Conservation (phyloP, 2,888 invertebrate genomes). For the Oasisia sp. region DNA sequence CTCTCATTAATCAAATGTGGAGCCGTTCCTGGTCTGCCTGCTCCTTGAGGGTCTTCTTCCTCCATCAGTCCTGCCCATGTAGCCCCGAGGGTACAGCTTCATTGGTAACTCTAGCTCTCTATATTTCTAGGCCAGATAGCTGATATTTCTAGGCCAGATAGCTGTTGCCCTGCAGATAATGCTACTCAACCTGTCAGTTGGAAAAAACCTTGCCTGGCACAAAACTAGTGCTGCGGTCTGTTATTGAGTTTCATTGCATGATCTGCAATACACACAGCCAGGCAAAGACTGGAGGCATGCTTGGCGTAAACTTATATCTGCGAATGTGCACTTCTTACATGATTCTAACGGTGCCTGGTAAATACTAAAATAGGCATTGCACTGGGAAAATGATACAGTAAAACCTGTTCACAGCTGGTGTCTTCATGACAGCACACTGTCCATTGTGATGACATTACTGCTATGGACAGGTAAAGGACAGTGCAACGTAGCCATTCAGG, state of each 20-base stretch:
- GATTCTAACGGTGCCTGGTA: not conserved
- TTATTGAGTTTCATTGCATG: not conserved
- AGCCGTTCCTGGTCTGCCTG: not conserved
- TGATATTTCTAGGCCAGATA: slow-evolving; percentile 14
- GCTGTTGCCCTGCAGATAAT: slow-evolving; percentile 11
- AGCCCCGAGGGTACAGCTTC: not conserved
- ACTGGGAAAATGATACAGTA: too few species aligned
- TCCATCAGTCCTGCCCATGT: not conserved
- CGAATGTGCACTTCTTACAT: not conserved
- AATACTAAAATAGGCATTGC: too few species aligned
- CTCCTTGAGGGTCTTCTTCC: not conserved
- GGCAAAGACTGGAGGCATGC: not conserved
- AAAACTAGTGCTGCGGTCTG: not conserved
- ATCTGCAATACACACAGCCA: not conserved
- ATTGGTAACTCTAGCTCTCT: not conserved
- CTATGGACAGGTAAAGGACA: too few species aligned
- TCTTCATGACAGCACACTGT: too few species aligned
- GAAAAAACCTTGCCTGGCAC: slow-evolving; percentile 6
- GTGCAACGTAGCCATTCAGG: too few species aligned
- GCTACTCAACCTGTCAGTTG: not conserved
- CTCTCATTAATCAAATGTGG: not conserved
- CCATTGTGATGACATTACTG: too few species aligned
- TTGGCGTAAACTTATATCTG: not conserved
- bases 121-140: slow-evolving; percentile 6
- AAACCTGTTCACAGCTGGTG: too few species aligned